Base-by-base conservation (phyloP, 2,888 invertebrate genomes). In the Trachelus tabidus region DNA sequence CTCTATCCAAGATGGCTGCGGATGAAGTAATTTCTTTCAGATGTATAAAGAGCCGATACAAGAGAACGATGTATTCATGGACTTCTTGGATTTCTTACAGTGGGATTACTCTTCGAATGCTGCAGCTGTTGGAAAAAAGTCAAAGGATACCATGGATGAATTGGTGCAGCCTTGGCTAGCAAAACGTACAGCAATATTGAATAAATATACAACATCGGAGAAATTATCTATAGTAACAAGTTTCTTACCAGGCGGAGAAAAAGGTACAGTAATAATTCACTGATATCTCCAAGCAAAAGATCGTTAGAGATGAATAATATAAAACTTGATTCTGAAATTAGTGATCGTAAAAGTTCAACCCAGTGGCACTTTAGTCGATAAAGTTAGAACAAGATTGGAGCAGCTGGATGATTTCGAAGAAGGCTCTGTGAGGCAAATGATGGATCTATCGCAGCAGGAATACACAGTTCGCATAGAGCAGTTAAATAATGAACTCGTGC, bases 351-450 rank as follows among this genome's bases (percentile, higher is more conserved):
- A 96, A 92, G 95, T 96, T 76, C 96, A 97, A 90, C 95, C 95
- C 74, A 90, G 83, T 69, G 88, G 87, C 15, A 95, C 95, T 83
- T 93, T 96, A 30, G 95, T 96, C 85, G 97, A 98, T 88, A 97
- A 97, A 92, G 97, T 98, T 0, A 96, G 96, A 91, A 96, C 96
- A 88, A 94, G 98, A 75, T 92, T 99, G 76, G 98, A 99, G 90
- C 98, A 99, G 89, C 92, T 99, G 79, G 99, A 99, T 93, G 97
- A 97, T 86, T 97, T 98, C 92, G 98, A 99, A 90, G 98, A 98
- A 92, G 95, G 96, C 11, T 95, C 96, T 30, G 95, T 97, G 79
- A 94, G 96, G 85, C 97, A 97, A 92, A 96, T 97, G 92, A 94
- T 97, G 89, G 97, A 98, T 87, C 93, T 99, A 81, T 96, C 97